These are phyloP conservation scores for Apocrypta bakeri DNA, from an alignment of 1,140 invertebrate species.

Conservation along the genomic window DNA sequence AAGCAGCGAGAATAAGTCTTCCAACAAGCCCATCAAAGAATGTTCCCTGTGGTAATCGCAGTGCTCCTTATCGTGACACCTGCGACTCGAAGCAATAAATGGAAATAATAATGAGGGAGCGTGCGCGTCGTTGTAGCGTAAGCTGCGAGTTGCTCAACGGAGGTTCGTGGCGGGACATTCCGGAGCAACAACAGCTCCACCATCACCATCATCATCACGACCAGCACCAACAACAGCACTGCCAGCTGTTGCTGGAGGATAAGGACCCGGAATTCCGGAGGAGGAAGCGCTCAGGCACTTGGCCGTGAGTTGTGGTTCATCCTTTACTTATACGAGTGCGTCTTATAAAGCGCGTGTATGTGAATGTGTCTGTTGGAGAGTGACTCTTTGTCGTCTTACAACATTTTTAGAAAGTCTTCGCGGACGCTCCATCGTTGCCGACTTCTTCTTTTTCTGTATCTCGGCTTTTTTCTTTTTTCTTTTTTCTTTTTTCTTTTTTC, in stretches of 20 bases:
- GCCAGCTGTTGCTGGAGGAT: slow-evolving; percentile 45
- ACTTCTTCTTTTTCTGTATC: not conserved
- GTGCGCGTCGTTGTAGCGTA: slow-evolving; percentile 61
- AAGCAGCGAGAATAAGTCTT: not conserved
- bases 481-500: not conserved
- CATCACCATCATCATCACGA: not conserved
- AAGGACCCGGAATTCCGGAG: slow-evolving; percentile 62
- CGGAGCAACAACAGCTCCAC: slow-evolving; percentile 8
- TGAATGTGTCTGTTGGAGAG: not conserved
- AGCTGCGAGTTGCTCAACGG: slow-evolving; percentile 60
- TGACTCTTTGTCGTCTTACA: not conserved
- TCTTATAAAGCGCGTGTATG: not conserved
- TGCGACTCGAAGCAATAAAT: not conserved
- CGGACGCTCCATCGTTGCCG: not conserved
- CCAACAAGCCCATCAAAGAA: not conserved
- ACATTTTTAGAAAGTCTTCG: slow-evolving; percentile 24
- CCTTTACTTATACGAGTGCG: not conserved
- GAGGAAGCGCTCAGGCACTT: slow-evolving; percentile 68
- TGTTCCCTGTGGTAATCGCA: not conserved
- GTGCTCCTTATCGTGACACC: not conserved
- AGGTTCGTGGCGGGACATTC: slow-evolving; percentile 22
- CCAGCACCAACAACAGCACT: not conserved
- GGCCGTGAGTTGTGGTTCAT: slow-evolving; percentile 65
- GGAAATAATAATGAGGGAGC: slow-evolving; percentile 62
- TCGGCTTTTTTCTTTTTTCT: not conserved